Evolutionary conservation across 2,797 vertebrate genomes (phyloP), one percentile per base, ranked within the genome.

Genomic region (Parauchenoglanis ngamensis): DNA sequence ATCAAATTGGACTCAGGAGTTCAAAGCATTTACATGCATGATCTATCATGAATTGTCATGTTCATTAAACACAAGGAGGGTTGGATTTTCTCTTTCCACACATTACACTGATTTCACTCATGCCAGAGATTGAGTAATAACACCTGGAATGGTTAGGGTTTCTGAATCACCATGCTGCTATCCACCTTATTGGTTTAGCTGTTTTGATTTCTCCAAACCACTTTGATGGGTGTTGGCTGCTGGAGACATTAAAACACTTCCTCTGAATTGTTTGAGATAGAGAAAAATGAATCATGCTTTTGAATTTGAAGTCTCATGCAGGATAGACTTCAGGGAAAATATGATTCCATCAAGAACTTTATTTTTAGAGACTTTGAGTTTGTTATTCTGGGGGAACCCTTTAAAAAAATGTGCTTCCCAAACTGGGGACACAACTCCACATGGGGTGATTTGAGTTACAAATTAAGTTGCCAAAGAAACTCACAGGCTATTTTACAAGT

Each of bases 101-200:
- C n/a, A 73, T 76, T 83, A 15, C 44, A 83, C n/a, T 76, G 31
- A 83, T 40, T 83, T 81, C 56, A 0, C 75, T 56, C 65, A 67
- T 57, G 40, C 54, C 49, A 73, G 1, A 40, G 68, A 52, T 23
- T 87, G 70, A 49, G 35, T 61, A 86, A 82, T 67, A 86, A 49
- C 35, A 61, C 49, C 61, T 52, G n/a, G 65, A 44, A 28, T 67
- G n/a, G 70, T 83, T 52, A 77, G 15, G 52, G 75, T 31, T 77
- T 78, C 52, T 78, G 28, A 78, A 57, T 80, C 67, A 87, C 25
- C 11, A 13, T 67, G 57, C 28, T 83, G 49, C 21, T 65, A 44
- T 44, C 23, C 68, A 54, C 44, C 12, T 54, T 76, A 28, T 59
- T 49, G 56, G 78, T 80, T 80, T 61, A 80, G 56, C 78, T 25